Evolutionary conservation across 2,113 vertebrate genomes (phyloP).

Genomic region (Mionectes macconnelli): DNA sequence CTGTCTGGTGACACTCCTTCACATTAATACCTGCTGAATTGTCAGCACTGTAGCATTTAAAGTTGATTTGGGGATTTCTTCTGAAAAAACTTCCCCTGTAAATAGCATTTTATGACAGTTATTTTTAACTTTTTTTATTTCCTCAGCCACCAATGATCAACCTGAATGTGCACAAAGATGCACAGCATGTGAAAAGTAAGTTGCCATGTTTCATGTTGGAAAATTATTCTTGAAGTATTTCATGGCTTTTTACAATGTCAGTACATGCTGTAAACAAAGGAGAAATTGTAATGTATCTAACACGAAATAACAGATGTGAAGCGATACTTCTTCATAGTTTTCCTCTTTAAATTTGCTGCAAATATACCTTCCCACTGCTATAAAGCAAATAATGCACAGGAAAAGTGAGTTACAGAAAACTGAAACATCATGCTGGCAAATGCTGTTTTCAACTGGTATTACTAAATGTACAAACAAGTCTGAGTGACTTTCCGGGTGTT

Average conservation of each 20-base stretch:
- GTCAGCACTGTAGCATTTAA: background rate
- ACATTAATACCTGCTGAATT: background rate
- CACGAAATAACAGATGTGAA: background rate
- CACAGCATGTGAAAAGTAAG: slow-evolving; percentile 72
- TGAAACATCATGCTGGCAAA: background rate
- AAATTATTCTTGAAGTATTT: background rate
- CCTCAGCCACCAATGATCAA: slow-evolving; percentile 50
- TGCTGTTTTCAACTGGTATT: background rate
- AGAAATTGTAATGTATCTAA: background rate
- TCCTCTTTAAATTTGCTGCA: background rate
- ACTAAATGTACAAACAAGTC: background rate
- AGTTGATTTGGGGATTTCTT: background rate
- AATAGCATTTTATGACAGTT: background rate
- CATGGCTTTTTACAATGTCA: background rate
- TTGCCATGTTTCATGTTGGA: background rate
- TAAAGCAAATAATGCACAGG: background rate
- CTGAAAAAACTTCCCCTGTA: background rate
- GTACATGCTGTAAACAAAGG: background rate
- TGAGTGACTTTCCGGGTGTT: background rate
- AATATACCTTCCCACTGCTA: background rate
- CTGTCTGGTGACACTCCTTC: background rate
- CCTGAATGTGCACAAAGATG: slow-evolving; percentile 43
- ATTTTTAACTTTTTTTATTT: background rate
- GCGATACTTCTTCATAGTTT: background rate
- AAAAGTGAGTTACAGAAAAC: background rate